Evolutionary conservation across 2,797 vertebrate genomes (phyloP), one percentile per base, ranked within the genome.

Genomic region (Ispidina lecontei): DNA sequence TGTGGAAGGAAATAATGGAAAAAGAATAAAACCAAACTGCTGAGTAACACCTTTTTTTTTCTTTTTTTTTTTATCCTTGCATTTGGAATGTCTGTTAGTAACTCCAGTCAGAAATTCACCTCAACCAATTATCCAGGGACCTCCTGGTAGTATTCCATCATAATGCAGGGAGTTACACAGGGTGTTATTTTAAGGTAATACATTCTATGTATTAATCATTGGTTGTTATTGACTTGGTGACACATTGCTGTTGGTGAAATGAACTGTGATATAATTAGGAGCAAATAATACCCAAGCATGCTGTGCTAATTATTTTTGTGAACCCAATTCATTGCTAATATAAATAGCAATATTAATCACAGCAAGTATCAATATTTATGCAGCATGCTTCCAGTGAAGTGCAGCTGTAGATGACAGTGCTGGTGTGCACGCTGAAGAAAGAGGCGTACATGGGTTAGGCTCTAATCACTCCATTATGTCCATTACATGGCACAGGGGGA

Each of bases 241-340:
- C 94, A 97, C 82, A 29, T 69, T 92, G 85, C 95, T 96, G 84
- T 94, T 96, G 96, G 93, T 95, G 95, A 96, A 97, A 96, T 93
- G 97, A 97, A 95, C 96, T 96, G 91, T 93, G 86, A 83, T 89
- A 79, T 96, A 97, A 97, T 97, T 97, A 97, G 97, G 68, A 95
- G 91, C 90, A 97, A 96, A 96, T 96, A 96, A 91, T 84, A 90
- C 54, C 23, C 63, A 85, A 80, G 74, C 87, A 96, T 93, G 95
- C 95, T 74, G 84, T 95, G 94, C 95, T 97, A 97, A 97, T 97
- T 96, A 97, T 94, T 97, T 96, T 96, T 92, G 87, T 90, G 95
- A 97, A 92, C 94, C 80, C 95, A 95, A 96, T 95, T 95, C 81
- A 91, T 91, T 84, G 90, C 93, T 96, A 94, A 91, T 91, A 95